Percentiles rank a stretch among this genome's conserved stretches.
Evolutionary conservation across 2,797 vertebrate genomes (phyloP).

Genomic region (Hylomyscus alleni): DNA sequence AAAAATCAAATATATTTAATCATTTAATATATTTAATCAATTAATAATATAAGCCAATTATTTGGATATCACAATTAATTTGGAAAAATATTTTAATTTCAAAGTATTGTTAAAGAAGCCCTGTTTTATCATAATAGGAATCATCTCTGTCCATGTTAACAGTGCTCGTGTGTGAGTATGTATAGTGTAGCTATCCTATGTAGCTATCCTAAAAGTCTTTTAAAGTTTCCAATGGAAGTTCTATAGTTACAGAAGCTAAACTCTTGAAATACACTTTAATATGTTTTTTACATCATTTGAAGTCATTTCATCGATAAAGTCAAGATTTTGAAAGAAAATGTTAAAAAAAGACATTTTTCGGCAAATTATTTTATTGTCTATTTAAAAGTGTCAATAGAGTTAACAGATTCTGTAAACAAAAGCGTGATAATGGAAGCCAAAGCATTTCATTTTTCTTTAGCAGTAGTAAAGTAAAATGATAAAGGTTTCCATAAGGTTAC

Average conservation of each 20-base stretch:
- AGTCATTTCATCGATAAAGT: not conserved
- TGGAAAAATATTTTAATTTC: conserved; percentile 61
- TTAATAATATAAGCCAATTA: not conserved
- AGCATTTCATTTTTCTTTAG: not conserved
- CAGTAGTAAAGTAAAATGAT: not conserved
- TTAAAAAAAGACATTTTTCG: not conserved
- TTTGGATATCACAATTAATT: conserved; percentile 18
- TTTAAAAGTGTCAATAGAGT: conserved; percentile 36
- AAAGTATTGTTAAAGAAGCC: conserved; percentile 52
- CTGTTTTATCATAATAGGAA: conserved; percentile 68
- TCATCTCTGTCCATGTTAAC: not conserved
- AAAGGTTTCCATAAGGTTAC: not conserved
- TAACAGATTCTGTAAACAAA: not conserved
- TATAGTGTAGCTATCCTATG: not conserved
- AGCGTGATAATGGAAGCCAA: not conserved
- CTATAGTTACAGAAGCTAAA: not conserved
- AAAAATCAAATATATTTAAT: not conserved
- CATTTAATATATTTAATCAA: not conserved
- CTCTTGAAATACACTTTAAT: conserved; percentile 50
- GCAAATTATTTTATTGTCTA: conserved; percentile 36
- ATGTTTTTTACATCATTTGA: conserved; percentile 44
- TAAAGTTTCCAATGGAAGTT: conserved; percentile 67
- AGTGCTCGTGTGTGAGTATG: not conserved
- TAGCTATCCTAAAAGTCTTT: conserved; percentile 45
- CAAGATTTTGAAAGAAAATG: conserved; percentile 47